These are phyloP conservation scores for Hippolais icterina DNA, from an alignment of 2,113 vertebrate species.

Conservation along the genomic window DNA sequence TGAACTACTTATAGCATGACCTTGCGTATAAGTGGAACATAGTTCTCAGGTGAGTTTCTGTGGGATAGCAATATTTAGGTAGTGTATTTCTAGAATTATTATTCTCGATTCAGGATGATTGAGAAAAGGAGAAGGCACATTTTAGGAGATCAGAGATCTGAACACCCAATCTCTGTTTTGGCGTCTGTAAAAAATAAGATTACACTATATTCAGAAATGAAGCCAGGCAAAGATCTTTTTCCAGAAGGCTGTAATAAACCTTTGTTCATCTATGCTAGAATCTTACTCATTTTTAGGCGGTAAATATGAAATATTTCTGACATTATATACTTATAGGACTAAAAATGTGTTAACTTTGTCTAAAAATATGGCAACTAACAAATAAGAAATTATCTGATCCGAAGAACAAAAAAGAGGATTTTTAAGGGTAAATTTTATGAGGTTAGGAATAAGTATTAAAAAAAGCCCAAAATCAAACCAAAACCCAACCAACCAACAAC, in stretches of 20 bases:
- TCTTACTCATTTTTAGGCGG: background rate
- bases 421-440: background rate
- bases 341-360: background rate
- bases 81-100: background rate
- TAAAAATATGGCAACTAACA: background rate
- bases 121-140: background rate
- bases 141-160: background rate
- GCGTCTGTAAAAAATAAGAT: background rate
- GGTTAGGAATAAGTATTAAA: background rate
- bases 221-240: background rate
- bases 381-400: background rate
- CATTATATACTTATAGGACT: background rate
- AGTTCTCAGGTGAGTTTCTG: background rate
- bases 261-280: background rate
- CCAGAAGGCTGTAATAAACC: background rate
- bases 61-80: background rate
- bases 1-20: background rate
- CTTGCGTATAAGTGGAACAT: background rate
- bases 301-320: background rate
- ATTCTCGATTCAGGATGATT: background rate
- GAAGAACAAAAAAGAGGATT: background rate
- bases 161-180: background rate
- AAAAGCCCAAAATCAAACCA: background rate
- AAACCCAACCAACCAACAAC: background rate
- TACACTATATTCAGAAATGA: background rate